Evolutionary conservation across 2,797 vertebrate species (phyloP).

Genomic region (Octomys mimax): DNA sequence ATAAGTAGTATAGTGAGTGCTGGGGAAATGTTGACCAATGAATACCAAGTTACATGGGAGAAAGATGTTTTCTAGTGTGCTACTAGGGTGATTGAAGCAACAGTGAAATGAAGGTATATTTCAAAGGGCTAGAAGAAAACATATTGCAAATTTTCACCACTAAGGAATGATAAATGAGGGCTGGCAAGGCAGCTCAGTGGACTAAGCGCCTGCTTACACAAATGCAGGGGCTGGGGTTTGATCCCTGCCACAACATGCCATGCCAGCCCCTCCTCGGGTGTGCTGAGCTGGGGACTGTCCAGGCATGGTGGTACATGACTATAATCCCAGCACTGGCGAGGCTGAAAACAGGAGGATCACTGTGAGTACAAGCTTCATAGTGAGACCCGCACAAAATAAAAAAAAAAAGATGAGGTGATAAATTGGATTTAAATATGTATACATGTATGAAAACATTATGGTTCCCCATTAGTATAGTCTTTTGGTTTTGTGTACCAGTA

Average conservation of each 20-base stretch:
- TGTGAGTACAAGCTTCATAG: no score
- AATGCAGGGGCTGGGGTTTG: no score
- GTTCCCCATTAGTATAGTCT: background rate
- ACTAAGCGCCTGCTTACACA: no score
- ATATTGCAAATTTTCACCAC: background rate
- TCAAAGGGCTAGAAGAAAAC: background rate
- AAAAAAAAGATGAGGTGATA: background rate
- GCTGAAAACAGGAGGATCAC: no score
- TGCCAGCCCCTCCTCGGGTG: no score
- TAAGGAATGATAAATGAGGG: background rate
- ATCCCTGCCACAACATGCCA: no score
- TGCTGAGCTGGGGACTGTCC: no score
- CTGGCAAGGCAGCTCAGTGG: no score
- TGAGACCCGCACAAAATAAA: no score
- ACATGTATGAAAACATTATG: background rate
- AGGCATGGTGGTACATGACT: no score
- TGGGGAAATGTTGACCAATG: background rate
- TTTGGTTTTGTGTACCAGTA: background rate
- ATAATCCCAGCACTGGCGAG: no score
- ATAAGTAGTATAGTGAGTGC: background rate
- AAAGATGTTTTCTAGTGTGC: background rate
- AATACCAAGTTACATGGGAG: background rate
- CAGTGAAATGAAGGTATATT: background rate
- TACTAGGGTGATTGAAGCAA: background rate
- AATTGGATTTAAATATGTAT: background rate